Evolutionary conservation across 2,888 invertebrate species (phyloP).

Genomic region (Acronicta psi): DNA sequence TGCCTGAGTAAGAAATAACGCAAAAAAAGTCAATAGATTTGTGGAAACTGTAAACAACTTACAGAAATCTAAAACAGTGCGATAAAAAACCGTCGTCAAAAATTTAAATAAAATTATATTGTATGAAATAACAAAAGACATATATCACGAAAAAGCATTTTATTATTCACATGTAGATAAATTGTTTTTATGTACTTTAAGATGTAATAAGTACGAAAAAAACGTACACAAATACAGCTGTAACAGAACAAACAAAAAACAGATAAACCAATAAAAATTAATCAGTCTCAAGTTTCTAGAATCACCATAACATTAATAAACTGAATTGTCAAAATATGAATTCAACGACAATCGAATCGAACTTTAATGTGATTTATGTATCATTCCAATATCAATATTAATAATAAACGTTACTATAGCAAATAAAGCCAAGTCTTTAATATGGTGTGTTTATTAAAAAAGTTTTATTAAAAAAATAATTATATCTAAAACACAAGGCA

Average conservation of each 20-base stretch:
- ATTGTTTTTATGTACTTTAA: slow-evolving; percentile 9
- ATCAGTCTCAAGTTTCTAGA: not conserved
- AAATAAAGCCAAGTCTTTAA: too few species aligned
- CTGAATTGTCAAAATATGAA: too few species aligned
- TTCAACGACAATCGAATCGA: too few species aligned
- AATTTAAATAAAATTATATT: slow-evolving; percentile 9
- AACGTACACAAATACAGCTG: slow-evolving; percentile 20
- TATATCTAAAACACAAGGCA: too few species aligned
- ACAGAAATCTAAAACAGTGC: not conserved
- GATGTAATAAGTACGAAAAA: slow-evolving; percentile 26
- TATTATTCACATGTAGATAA: slow-evolving; percentile 35
- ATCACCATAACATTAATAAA: not conserved
- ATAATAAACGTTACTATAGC: too few species aligned
- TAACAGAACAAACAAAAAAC: slow-evolving; percentile 23
- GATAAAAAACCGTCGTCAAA: not conserved
- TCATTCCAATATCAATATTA: too few species aligned
- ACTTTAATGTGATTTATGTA: too few species aligned
- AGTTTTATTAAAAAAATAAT: too few species aligned
- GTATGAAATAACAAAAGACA: slow-evolving; percentile 51
- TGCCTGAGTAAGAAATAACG: not conserved
- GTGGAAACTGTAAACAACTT: not conserved
- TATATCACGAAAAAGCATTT: slow-evolving; percentile 48
- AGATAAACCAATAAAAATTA: slow-evolving; percentile 14
- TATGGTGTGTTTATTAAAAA: too few species aligned
- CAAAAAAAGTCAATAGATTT: not conserved